Evolutionary conservation across 2,797 vertebrate species (phyloP).

Genomic region (Catamblyrhynchus diadema): DNA sequence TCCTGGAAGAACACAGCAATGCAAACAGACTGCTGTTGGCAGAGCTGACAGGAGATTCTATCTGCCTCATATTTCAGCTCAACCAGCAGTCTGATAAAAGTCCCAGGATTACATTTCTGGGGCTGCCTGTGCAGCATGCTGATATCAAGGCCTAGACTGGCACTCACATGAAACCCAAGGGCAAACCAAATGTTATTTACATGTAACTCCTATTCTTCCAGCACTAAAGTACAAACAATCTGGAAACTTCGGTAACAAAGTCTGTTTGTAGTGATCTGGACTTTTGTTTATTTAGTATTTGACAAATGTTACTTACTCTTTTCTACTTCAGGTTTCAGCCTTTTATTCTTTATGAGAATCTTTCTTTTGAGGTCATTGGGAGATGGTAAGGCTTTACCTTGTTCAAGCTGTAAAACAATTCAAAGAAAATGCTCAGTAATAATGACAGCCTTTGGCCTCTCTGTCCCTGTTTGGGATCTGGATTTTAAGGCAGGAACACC

Average conservation of each 20-base stretch:
- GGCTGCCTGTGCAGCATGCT: background rate
- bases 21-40: background rate
- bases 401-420: constrained; percentile 83
- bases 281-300: background rate
- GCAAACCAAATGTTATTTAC: background rate
- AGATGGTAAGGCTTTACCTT: constrained; percentile 87
- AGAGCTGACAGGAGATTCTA: constrained; percentile 28
- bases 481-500: background rate
- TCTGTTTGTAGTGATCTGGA: background rate
- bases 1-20: constrained; percentile 20
- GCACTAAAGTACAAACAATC: background rate
- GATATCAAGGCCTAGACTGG: background rate
- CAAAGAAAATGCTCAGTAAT: background rate
- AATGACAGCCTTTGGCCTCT: background rate
- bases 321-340: constrained; percentile 96
- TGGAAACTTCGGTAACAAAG: background rate
- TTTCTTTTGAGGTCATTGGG: constrained; percentile 94
- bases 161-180: background rate
- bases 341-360: constrained; percentile 99
- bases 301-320: constrained; percentile 84
- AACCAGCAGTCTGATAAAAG: background rate
- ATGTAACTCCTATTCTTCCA: background rate
- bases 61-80: constrained; percentile 8
- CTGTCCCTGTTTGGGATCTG: background rate
- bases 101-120: background rate